Conservation (phyloP, 2,797 vertebrate species). For the Tokudaia muenninki region DNA sequence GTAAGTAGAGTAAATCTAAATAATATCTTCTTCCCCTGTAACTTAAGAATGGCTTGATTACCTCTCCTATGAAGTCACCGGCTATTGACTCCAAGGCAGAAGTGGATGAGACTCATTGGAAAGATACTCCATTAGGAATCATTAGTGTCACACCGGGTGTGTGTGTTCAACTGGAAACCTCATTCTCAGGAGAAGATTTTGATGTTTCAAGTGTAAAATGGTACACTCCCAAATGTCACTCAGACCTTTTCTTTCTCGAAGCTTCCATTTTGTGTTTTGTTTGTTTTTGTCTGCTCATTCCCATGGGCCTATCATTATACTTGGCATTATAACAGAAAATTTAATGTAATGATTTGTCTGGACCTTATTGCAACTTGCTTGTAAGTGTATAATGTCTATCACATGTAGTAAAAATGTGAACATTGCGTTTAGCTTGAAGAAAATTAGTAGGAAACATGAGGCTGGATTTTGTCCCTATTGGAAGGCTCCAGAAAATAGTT, state of each 20-base stretch:
- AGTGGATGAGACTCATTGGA: constrained; percentile 70
- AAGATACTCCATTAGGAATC: constrained; percentile 67
- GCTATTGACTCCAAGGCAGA: constrained; percentile 84
- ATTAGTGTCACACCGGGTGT: constrained; percentile 60
- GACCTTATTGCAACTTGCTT: not conserved
- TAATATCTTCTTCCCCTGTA: constrained; percentile 81
- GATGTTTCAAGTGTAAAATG: not conserved
- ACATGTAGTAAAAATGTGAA: not conserved
- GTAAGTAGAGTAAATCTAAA: constrained; percentile 81
- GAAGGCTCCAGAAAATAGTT: not conserved
- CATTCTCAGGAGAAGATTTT: constrained; percentile 68
- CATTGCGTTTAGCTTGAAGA: not conserved
- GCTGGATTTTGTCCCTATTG: constrained; percentile 6
- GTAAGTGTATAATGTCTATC: not conserved
- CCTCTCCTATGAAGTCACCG: constrained; percentile 71
- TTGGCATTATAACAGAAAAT: not conserved
- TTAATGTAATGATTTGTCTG: constrained; percentile 2
- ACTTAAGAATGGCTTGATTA: constrained; percentile 85
- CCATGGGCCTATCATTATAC: not conserved
- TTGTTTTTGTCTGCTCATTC: constrained; percentile 39
- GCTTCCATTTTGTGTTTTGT: not conserved
- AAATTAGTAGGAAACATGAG: not conserved
- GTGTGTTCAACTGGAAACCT: constrained; percentile 54
- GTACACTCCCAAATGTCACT: not conserved
- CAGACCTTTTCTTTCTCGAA: not conserved